Percentiles rank a stretch among this genome's conserved stretches.
Evolutionary conservation across 2,113 vertebrate species (phyloP).

Genomic region (Clarias gariepinus): DNA sequence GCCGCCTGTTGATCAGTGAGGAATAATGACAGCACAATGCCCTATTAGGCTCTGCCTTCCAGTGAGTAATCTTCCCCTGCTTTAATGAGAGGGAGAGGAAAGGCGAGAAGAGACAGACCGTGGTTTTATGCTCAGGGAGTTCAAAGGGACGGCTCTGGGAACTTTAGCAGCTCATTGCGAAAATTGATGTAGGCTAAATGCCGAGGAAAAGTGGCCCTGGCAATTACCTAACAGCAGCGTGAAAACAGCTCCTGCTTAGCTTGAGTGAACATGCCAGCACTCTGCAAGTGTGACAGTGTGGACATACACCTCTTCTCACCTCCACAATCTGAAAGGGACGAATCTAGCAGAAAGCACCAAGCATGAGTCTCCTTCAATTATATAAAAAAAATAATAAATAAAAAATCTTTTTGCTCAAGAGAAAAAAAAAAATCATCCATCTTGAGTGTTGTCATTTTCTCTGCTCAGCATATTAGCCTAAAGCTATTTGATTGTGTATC

Average conservation of each 20-base stretch:
- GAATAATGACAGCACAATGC: slow-evolving; percentile 54
- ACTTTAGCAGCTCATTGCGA: slow-evolving; percentile 57
- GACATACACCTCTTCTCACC: slow-evolving; percentile 34
- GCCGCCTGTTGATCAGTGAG: slow-evolving; percentile 53
- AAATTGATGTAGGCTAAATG: slow-evolving; percentile 55
- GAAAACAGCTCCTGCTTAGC: slow-evolving; percentile 40
- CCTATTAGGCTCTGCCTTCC: slow-evolving; percentile 52
- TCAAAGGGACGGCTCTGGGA: slow-evolving; percentile 56
- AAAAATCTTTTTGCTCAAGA: slow-evolving; percentile 9
- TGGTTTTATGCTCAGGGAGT: slow-evolving; percentile 49
- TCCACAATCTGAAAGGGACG: slow-evolving; percentile 1
- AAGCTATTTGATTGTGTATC: slow-evolving; percentile 43
- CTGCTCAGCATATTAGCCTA: slow-evolving; percentile 39
- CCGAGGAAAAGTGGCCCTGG: slow-evolving; percentile 51
- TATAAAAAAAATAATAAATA: not conserved
- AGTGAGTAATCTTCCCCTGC: slow-evolving; percentile 50
- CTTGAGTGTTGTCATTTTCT: slow-evolving; percentile 41
- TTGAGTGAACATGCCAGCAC: slow-evolving; percentile 32
- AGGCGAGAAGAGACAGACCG: slow-evolving; percentile 43
- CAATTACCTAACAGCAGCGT: slow-evolving; percentile 54
- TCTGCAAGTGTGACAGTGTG: slow-evolving; percentile 7
- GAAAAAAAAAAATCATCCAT: slow-evolving; percentile 8
- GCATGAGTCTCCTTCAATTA: slow-evolving; percentile 12
- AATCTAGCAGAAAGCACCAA: slow-evolving; percentile 16
- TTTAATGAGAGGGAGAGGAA: slow-evolving; percentile 54